These are phyloP conservation scores for Exocentrus adspersus DNA, from an alignment of 2,888 invertebrate genomes.

Conservation along the genomic window DNA sequence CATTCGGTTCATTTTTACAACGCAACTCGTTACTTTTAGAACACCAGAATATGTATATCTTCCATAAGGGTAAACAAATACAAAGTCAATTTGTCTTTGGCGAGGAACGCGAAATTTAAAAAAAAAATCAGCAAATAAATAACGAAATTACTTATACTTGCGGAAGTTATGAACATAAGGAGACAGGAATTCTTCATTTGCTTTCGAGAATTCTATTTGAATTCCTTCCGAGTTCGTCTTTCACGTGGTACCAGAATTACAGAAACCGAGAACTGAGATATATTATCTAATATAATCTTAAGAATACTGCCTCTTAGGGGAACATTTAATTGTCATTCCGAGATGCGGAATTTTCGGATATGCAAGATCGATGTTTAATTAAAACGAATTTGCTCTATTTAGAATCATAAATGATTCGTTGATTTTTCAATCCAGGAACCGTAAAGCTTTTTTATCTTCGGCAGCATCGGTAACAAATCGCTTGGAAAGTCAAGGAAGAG, in stretches of 20 bases:
- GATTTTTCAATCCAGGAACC: not conserved
- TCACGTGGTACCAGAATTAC: conserved; percentile 54
- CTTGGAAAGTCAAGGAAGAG: conserved; percentile 31
- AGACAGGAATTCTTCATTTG: conserved; percentile 49
- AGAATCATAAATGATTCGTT: not conserved
- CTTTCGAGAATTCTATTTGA: conserved; percentile 52
- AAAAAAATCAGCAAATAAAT: too few relatives aligned
- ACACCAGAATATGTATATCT: conserved; percentile 32
- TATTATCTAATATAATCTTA: conserved; percentile 62
- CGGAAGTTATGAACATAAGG: conserved; percentile 31
- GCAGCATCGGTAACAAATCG: conserved; percentile 38
- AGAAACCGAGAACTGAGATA: conserved; percentile 58
- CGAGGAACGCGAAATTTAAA: not conserved
- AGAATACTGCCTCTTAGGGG: conserved; percentile 59
- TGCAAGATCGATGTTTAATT: not conserved
- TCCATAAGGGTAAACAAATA: conserved; percentile 36
- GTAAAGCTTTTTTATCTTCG: conserved; percentile 5
- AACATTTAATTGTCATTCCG: conserved; percentile 56
- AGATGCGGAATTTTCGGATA: conserved; percentile 22
- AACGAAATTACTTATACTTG: too few relatives aligned
- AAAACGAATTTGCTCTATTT: conserved; percentile 13
- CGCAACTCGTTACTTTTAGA: conserved; percentile 35
- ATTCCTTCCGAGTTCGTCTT: conserved; percentile 52
- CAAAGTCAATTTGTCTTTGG: conserved; percentile 34
- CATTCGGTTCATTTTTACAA: conserved; percentile 52